Conservation (phyloP, 2,113 vertebrate genomes). For the Eulemur macaco region DNA sequence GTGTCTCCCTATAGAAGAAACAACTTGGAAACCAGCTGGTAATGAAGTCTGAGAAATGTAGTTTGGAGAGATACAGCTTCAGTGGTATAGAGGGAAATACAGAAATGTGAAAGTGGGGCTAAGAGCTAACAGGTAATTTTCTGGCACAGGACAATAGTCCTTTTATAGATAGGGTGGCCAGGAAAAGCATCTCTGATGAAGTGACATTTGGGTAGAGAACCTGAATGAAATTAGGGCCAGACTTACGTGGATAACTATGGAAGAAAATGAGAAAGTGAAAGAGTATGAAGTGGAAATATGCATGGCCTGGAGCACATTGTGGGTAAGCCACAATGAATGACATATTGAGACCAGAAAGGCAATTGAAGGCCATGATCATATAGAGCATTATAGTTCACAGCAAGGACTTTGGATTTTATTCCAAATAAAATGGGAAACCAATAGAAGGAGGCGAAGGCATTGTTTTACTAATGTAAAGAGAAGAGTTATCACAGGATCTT, state of each 20-base stretch:
- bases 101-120: background rate
- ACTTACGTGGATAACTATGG: background rate
- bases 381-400: background rate
- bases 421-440: background rate
- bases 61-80: background rate
- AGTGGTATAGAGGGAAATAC: background rate
- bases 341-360: background rate
- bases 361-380: background rate
- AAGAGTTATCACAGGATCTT: background rate
- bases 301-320: rapidly evolving
- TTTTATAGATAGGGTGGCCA: background rate
- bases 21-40: background rate
- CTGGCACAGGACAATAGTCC: background rate
- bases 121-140: background rate
- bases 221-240: background rate
- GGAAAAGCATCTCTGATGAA: background rate
- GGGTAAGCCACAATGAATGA: background rate
- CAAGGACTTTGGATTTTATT: background rate
- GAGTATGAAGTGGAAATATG: background rate
- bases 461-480: background rate
- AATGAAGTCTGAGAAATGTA: background rate
- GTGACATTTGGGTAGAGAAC: background rate
- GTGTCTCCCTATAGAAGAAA: background rate
- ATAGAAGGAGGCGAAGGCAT: background rate
- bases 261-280: background rate